Evolutionary conservation across 2,888 invertebrate species (phyloP).

Genomic region (Eustalomyia histrio): DNA sequence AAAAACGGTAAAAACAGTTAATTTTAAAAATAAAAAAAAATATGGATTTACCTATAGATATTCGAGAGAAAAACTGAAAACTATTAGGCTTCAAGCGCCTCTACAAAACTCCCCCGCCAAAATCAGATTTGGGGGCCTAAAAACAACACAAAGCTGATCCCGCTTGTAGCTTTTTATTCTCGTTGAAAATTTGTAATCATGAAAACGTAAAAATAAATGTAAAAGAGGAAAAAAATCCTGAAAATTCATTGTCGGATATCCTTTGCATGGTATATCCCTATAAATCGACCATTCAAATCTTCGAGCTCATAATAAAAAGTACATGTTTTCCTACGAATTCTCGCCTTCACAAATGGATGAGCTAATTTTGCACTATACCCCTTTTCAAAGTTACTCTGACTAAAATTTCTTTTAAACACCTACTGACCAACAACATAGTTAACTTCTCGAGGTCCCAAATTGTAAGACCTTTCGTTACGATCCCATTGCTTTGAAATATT

Average conservation of each 20-base stretch:
- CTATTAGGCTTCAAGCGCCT: no score
- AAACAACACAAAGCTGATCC: conserved; percentile 3
- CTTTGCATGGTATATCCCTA: conserved; percentile 27
- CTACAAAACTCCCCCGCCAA: no score
- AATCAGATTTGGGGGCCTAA: conserved; percentile 9
- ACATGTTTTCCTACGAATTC: conserved; percentile 11
- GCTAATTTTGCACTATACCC: conserved; percentile 17
- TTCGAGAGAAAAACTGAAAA: no score
- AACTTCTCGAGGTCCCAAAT: conserved; percentile 2
- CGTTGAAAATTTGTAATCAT: no score
- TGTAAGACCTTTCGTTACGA: conserved; percentile 18
- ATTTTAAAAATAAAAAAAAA: no score
- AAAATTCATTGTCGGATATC: conserved; percentile 8
- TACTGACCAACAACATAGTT: conserved; percentile 9
- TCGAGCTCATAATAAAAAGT: conserved; percentile 25
- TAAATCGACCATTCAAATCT: neutral
- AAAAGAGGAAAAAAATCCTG: no score
- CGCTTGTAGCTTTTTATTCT: conserved; percentile 10
- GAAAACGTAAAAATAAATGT: no score
- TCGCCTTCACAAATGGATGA: conserved; percentile 16
- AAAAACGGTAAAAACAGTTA: no score
- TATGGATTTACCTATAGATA: no score
- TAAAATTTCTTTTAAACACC: conserved; percentile 19
- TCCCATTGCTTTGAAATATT: conserved; percentile 15
- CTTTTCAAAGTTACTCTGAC: no score